A percentile compares a stretch with the other conserved stretches of the same genome.
phyloP scores from a whole-genome alignment of 2,888 invertebrate genomes.

The Epirrhoe tristata region DNA sequence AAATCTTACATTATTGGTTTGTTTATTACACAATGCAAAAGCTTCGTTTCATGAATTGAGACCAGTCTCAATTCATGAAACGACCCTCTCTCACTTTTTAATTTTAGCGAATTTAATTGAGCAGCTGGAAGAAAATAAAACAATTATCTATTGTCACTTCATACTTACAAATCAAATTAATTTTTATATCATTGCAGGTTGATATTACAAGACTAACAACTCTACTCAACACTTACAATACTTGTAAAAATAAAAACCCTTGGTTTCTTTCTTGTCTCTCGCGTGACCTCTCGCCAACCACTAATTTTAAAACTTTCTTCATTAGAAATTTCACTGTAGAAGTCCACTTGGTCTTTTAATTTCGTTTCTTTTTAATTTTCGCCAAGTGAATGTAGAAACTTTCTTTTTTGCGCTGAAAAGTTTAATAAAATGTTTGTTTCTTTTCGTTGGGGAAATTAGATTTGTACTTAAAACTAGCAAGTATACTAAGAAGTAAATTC shows the following conservation, averaged over 20 bases:
- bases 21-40: no score
- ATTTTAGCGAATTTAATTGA: no score
- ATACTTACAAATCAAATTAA: no score
- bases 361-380: constrained; percentile 58
- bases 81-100: no score
- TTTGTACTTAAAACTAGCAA: constrained; percentile 1
- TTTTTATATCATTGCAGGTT: no score
- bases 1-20: no score
- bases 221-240: neutral
- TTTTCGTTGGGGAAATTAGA: constrained; percentile 16
- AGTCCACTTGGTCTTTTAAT: constrained; percentile 50
- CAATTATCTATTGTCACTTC: no score
- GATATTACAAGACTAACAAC: neutral
- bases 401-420: constrained; percentile 28
- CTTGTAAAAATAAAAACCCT: constrained; percentile 21
- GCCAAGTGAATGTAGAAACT: constrained; percentile 42
- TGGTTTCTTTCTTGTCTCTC: constrained; percentile 27
- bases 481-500: no score
- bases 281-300: constrained; percentile 35
- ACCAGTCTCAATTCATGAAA: no score
- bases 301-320: constrained; percentile 43
- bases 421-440: constrained; percentile 35
- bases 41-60: no score
- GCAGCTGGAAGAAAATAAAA: no score
- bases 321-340: constrained; percentile 43